Base-by-base conservation (phyloP, 2,888 invertebrate genomes). In the Heterodera filipjevi region DNA sequence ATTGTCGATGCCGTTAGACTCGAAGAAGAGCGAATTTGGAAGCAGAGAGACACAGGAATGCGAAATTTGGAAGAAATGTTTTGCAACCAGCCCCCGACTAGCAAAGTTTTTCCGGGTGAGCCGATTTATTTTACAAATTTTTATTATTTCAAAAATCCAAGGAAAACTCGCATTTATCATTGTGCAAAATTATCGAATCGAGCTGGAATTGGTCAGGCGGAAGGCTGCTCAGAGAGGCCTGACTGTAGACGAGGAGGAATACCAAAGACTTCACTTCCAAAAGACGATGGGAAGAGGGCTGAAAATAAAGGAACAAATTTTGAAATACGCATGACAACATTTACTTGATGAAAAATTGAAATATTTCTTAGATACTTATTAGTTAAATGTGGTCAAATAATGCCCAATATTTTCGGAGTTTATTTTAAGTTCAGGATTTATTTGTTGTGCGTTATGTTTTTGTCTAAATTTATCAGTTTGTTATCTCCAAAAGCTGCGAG, bases 21-120 rank as follows among this genome's bases (percentile, higher is more conserved):
- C 1, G 77, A 76, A 39, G 77, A 76, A 35, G 27, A 30, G n/a
- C 77, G 77, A 16, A 12, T 66, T 32, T 76, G 77, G 77, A n/a
- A 19, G 46, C 75, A 75, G 46, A 66, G 66, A 3, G 75, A 75
- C 66, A 33, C 33, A 19, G 75, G 75, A 22, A 66, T 68, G 12
- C 44, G 66, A 8, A 44, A 68, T 19, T 32, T 66, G 30, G 44
- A 76, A 44, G 59, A 66, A 35, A 16, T 70, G 49, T 46, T 76
- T 30, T n/a, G 46, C n/a, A 76, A 16, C 70, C 46, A 53, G 33
- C 22, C 53, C 1, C 46, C 30, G 32, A 22, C 3, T 5, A 64
- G 66, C 22, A 33, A 30, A 12, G 64, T 75, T 33, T 68, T 68
- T 35, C 68, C 68, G 27, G 68, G 68, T 68, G 68, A 35, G 3